These are phyloP conservation scores for Heliconius himera DNA, from an alignment of 1,140 invertebrate species.

Conservation along the genomic window DNA sequence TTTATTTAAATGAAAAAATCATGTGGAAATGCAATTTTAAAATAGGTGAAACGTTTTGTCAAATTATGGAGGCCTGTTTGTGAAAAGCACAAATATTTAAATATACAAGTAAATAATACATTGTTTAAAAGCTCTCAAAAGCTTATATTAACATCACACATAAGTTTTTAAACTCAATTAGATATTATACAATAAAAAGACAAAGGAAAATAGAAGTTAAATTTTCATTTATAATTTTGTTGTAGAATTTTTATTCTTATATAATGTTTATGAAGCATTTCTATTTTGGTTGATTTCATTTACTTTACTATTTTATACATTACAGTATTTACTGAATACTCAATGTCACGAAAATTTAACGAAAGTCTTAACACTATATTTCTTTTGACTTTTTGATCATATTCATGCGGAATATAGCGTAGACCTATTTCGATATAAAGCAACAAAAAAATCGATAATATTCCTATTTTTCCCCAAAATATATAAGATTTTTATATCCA, in stretches of 20 bases:
- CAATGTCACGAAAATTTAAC: too few relatives aligned
- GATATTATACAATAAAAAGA: neutral
- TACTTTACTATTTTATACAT: too few relatives aligned
- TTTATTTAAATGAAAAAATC: conserved; percentile 13
- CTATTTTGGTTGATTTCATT: too few relatives aligned
- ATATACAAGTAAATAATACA: neutral
- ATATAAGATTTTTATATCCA: neutral
- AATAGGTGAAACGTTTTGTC: conserved; percentile 11
- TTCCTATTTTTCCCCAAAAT: neutral
- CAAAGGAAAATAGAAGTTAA: neutral
- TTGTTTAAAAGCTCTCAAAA: neutral
- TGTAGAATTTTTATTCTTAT: neutral
- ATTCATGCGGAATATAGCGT: too few relatives aligned
- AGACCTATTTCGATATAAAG: neutral
- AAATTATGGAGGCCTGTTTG: neutral
- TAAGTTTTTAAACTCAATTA: neutral
- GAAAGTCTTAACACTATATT: too few relatives aligned
- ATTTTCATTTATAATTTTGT: neutral
- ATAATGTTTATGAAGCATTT: too few relatives aligned
- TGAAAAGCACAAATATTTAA: neutral
- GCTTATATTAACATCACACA: neutral
- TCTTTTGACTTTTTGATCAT: too few relatives aligned
- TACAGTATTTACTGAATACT: too few relatives aligned
- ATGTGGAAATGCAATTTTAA: neutral
- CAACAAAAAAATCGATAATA: neutral